These are phyloP conservation scores for Rhagoletis pomonella DNA, from an alignment of 1,140 invertebrate species.

Conservation along the genomic window DNA sequence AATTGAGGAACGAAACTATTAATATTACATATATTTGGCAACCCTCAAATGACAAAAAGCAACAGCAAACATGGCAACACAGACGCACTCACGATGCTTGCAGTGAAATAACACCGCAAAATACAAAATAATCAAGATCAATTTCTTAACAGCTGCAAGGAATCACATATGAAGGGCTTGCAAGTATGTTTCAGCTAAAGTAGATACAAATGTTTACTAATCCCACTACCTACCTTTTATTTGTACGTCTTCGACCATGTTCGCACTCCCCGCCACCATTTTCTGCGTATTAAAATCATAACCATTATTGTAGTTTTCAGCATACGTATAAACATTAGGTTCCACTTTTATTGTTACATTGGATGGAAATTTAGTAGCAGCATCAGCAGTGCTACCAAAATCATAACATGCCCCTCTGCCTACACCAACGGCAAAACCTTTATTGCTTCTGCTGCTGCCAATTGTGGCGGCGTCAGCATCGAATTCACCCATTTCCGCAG, in stretches of 20 bases:
- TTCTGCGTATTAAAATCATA: not conserved
- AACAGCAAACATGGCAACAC: conserved; percentile 3
- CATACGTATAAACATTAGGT: not conserved
- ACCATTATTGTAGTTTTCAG: not conserved
- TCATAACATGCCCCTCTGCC: too few species aligned
- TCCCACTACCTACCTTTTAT: not conserved
- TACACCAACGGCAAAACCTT: not conserved
- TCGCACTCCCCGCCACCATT: too few species aligned
- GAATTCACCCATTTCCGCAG: conserved; percentile 26
- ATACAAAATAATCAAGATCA: not conserved
- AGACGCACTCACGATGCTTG: not conserved
- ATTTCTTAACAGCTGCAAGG: not conserved
- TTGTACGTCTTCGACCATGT: not conserved
- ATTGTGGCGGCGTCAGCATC: not conserved
- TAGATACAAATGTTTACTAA: not conserved
- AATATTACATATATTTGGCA: too few species aligned
- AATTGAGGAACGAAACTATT: too few species aligned
- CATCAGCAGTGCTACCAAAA: not conserved
- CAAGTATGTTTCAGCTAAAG: too few species aligned
- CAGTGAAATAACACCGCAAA: not conserved
- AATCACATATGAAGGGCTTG: too few species aligned
- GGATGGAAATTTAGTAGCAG: too few species aligned
- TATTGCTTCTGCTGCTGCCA: not conserved
- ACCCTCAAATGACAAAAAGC: too few species aligned
- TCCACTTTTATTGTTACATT: conserved; percentile 15